These are phyloP conservation scores for Pomacea maculata DNA, from an alignment of 1,140 invertebrate species.

Conservation along the genomic window DNA sequence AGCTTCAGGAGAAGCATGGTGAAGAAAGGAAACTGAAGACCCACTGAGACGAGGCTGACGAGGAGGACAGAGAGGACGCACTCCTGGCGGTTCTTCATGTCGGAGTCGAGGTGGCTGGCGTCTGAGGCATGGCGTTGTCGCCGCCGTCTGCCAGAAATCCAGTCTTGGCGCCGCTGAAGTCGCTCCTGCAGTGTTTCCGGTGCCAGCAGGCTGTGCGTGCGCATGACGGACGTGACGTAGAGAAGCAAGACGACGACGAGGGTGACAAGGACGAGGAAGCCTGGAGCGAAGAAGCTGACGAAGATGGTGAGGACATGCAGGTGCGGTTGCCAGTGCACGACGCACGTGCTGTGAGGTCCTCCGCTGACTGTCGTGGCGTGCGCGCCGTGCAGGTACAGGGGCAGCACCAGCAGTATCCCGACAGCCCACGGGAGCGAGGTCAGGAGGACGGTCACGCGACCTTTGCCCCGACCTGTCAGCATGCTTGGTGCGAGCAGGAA, in stretches of 20 bases:
- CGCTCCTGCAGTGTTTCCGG: no score
- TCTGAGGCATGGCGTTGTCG: no score
- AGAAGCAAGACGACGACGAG: slow-evolving; percentile 15
- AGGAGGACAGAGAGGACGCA: slow-evolving; percentile 13
- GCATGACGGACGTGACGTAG: slow-evolving; percentile 15
- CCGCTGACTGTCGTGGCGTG: slow-evolving; percentile 7
- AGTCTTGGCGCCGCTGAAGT: no score
- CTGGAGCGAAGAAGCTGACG: slow-evolving; percentile 23
- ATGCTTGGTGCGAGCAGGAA: slow-evolving; percentile 16
- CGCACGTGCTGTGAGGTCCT: slow-evolving; percentile 11
- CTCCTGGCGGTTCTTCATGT: slow-evolving; percentile 4
- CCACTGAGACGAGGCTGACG: slow-evolving; percentile 15
- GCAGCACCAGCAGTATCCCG: slow-evolving; percentile 8
- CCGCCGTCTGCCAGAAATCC: no score
- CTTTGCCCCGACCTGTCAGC: background rate
- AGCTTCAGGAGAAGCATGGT: slow-evolving; percentile 15
- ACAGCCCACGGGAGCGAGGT: slow-evolving; percentile 18
- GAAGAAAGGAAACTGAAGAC: slow-evolving; percentile 29
- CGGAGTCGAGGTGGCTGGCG: background rate
- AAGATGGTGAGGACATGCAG: slow-evolving; percentile 24
- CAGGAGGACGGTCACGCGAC: slow-evolving; percentile 11
- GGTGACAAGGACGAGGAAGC: slow-evolving; percentile 22
- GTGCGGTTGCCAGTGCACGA: slow-evolving; percentile 18
- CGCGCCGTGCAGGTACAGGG: slow-evolving; percentile 16
- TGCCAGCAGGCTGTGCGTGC: background rate